These are phyloP conservation scores for Uria lomvia DNA, from an alignment of 2,113 vertebrate species.

Conservation along the genomic window DNA sequence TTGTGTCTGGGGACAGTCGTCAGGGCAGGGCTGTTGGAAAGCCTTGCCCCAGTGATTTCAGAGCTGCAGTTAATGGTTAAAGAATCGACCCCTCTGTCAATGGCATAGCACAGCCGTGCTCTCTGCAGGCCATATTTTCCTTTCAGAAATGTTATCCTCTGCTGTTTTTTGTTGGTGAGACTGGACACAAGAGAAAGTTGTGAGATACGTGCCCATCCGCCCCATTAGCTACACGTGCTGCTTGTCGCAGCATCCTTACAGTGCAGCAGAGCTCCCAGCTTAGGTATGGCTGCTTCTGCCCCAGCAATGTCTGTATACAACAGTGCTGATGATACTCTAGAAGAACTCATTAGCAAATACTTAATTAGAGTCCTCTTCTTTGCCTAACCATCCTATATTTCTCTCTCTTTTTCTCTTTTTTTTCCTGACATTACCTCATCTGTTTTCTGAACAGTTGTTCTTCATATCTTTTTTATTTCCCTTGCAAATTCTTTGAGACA, in stretches of 20 bases:
- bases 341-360: background rate
- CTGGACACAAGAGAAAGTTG: background rate
- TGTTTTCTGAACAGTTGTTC: background rate
- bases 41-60: background rate
- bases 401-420: too few species aligned
- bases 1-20: background rate
- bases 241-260: background rate
- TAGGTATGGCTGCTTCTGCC: background rate
- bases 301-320: background rate
- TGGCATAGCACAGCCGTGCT: background rate
- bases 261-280: background rate
- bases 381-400: background rate
- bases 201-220: background rate
- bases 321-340: background rate
- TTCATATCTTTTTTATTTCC: background rate
- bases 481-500: background rate
- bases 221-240: accelerated
- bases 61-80: background rate
- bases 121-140: background rate
- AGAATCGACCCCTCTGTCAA: background rate
- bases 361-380: background rate
- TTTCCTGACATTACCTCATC: background rate
- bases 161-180: background rate
- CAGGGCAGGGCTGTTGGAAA: background rate
- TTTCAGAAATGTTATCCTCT: background rate